Percentiles rank a stretch among this genome's conserved stretches.
These are phyloP conservation scores for Tiliqua scincoides DNA, from an alignment of 2,113 vertebrate genomes.

Conservation along the genomic window DNA sequence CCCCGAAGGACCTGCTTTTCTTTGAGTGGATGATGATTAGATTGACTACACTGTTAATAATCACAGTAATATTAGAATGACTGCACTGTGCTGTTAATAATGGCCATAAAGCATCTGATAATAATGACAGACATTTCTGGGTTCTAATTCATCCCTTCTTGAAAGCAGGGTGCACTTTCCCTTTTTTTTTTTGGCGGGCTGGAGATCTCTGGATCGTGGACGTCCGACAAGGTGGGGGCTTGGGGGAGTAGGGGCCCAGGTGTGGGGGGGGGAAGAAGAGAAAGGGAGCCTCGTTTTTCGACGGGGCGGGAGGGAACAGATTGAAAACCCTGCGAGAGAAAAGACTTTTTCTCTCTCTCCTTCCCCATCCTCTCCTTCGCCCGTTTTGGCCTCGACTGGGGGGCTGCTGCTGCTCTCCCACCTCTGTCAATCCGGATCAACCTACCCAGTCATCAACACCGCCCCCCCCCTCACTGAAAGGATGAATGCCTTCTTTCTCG, in stretches of 20 bases:
- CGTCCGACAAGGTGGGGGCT: too few species aligned
- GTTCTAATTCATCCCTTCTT: neutral
- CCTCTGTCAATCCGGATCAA: slow-evolving; percentile 13
- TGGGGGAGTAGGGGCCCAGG: too few species aligned
- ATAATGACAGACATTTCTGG: neutral
- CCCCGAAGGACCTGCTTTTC: neutral
- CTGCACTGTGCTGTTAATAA: too few species aligned
- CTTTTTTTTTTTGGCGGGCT: too few species aligned
- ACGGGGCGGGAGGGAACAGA: neutral
- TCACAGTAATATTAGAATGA: too few species aligned
- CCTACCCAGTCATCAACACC: slow-evolving; percentile 18
- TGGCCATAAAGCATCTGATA: too few species aligned
- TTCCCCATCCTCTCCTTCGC: neutral
- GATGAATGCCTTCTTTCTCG: slow-evolving; percentile 26
- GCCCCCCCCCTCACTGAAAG: slow-evolving; percentile 18
- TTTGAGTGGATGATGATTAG: too few species aligned
- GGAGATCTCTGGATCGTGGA: too few species aligned
- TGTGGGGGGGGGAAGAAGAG: neutral
- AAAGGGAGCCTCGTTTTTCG: neutral
- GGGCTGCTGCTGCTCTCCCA: neutral
- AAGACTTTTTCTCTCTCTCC: neutral
- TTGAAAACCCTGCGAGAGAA: neutral
- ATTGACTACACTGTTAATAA: too few species aligned
- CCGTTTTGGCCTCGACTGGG: neutral
- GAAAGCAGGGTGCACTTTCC: neutral